Evolutionary conservation across 2,888 invertebrate species (phyloP).

Genomic region (Pilophorus perplexus): DNA sequence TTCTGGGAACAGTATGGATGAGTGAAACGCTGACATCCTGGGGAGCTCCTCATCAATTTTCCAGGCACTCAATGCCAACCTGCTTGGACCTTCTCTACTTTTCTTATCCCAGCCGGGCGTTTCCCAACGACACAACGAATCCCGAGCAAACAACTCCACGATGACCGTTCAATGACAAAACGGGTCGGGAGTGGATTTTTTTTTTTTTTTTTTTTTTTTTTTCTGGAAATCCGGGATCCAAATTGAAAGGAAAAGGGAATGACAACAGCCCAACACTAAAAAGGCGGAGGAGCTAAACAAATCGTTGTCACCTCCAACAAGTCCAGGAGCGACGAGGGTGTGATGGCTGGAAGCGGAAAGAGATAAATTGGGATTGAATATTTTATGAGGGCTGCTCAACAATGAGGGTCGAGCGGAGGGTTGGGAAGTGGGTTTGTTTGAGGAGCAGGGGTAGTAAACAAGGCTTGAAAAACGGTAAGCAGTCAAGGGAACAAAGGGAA

Average conservation of each 20-base stretch:
- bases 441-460: slow-evolving; percentile 19
- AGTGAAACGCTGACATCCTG: no score
- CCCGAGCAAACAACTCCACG: no score
- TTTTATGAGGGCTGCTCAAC: slow-evolving; percentile 21
- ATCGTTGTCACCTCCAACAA: slow-evolving; percentile 30
- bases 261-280: not conserved
- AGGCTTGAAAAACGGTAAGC: slow-evolving; percentile 17
- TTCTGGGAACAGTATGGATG: no score
- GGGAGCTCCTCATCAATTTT: no score
- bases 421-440: slow-evolving; percentile 9
- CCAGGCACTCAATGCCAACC: no score
- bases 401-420: slow-evolving; percentile 5
- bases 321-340: not conserved
- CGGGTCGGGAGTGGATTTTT: no score
- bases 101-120: no score
- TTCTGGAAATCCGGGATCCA: no score
- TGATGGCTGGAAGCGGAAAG: not conserved
- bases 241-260: not conserved
- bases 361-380: slow-evolving; percentile 34
- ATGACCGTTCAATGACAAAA: no score
- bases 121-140: no score
- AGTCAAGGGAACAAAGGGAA: slow-evolving; percentile 15
- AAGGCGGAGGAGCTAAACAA: slow-evolving; percentile 16
- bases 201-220: no score
- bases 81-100: no score